Evolutionary conservation across 1,140 invertebrate species (phyloP), one percentile per base, ranked within the genome.

Genomic region (Bicyclus anynana): DNA sequence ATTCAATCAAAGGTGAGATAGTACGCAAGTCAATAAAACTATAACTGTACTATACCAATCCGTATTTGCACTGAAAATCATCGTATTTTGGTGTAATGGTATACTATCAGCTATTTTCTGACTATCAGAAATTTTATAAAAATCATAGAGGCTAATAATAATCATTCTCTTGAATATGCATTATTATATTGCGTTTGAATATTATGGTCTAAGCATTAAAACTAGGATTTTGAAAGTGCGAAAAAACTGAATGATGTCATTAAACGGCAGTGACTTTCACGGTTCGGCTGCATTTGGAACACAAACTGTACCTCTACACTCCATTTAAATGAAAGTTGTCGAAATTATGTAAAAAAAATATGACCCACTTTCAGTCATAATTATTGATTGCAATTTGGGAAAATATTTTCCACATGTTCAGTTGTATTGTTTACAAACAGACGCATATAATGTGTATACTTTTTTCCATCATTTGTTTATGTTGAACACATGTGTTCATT

Each of bases 1-100:
- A 81, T 94, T 95, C 90, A 95, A 94, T 89, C 92, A 94, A 91
- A 94, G 94, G 94, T 95, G 83, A 82, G 78, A 55, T 42, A 9
- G 14, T 55, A 14, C 40, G 62, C 60, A 62, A 64, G 58, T 67
- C 58, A 62, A 44, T 46, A 56, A 49, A 62, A 59, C 54, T 4
- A 29, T 56, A 46, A 64, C 59, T n/a, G n/a, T n/a, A n/a, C 47
- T 5, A 21, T 53, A 48, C 21, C 42, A 48, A 60, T 40, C 49
- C 33, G 12, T 50, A 35, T 23, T 42, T 29, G 9, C 38, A 46
- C 33, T 26, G 17, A 16, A 26, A 48, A 16, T 56, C 4, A 44
- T 40, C 13, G 20, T 58, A n/a, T n/a, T 27, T 51, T 35, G 47
- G 40, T n/a, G 23, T 37, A 44, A 44, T 58, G 14, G 17, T 20